phyloP scores from a whole-genome alignment of 2,113 vertebrate genomes.

The Tetrax tetrax region DNA sequence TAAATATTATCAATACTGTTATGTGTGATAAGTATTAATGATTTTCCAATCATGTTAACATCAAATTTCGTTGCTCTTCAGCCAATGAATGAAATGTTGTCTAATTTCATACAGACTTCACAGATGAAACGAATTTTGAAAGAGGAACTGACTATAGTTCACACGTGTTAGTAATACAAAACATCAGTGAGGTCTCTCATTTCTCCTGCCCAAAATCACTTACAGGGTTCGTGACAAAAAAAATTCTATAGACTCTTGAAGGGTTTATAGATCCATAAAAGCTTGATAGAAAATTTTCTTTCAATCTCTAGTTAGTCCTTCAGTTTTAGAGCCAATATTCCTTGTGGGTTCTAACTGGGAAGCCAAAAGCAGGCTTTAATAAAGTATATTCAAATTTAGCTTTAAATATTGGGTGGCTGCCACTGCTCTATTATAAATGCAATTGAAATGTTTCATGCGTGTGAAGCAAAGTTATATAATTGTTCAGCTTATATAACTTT shows the following conservation, averaged over 20 bases:
- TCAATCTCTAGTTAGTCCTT: neutral
- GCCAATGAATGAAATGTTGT: neutral
- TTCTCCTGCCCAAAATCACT: neutral
- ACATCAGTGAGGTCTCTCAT: neutral
- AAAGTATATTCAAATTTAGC: neutral
- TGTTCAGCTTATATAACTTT: neutral
- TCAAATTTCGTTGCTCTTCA: neutral
- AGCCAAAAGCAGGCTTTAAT: neutral
- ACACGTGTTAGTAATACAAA: neutral
- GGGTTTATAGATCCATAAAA: neutral
- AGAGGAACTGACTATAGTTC: neutral
- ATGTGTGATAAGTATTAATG: neutral
- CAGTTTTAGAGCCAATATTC: neutral
- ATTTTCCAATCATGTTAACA: neutral
- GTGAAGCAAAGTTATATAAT: neutral
- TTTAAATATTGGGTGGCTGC: conserved; percentile 1
- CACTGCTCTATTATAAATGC: neutral
- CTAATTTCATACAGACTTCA: neutral
- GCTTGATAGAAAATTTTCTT: neutral
- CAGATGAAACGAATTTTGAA: neutral
- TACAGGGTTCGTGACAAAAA: neutral
- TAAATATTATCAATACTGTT: neutral
- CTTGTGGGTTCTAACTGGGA: neutral
- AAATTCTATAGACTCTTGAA: neutral
- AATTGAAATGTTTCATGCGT: neutral